Evolutionary conservation across 2,113 vertebrate species (phyloP), one percentile per base, ranked within the genome.

Genomic region (Pheucticus melanocephalus): DNA sequence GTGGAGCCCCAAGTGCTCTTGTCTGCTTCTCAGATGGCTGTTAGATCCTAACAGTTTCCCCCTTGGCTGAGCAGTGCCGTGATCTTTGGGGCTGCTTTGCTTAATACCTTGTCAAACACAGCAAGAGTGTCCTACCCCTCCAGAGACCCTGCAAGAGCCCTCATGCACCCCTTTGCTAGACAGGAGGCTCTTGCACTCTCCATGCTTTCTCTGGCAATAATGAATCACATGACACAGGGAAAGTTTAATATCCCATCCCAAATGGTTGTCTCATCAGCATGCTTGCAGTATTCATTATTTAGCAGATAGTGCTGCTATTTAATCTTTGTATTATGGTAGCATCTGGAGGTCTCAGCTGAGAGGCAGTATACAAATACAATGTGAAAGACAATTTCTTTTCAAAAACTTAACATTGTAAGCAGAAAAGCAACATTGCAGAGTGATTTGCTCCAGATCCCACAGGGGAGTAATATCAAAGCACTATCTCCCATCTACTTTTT

Each of bases 301-400:
- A 94, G 54, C 50, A 86, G 78, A 80, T 25, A 90, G 48, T 44
- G 57, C 69, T 5, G 5, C 71, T 91, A 30, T 91, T 92, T 94
- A 91, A 91, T 95, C 75, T 92, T 66, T 40, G 50, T 77, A 66
- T 93, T 91, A 63, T 22, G 65, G 82, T 80, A 95, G 70, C 47
- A 88, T 85, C 73, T 92, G 89, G 66, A 95, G 70, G 61, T 72
- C 79, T 93, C 68, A 88, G 60, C 33, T 96, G 85, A 96, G 44
- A 90, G 75, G 39, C 85, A 48, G 71, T 56, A 81, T 59, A 83
- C 56, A 80, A 94, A 94, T 42, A 70, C 37, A 91, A 82, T 0
- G 24, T 65, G 48, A 95, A 88, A 95, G 57, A 89, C 73, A 86
- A 82, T 88, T 87, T 92, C 47, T 93, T 94, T 76, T 91, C 75